Conservation (phyloP, 2,888 invertebrate genomes). For the Eilema griseolum region DNA sequence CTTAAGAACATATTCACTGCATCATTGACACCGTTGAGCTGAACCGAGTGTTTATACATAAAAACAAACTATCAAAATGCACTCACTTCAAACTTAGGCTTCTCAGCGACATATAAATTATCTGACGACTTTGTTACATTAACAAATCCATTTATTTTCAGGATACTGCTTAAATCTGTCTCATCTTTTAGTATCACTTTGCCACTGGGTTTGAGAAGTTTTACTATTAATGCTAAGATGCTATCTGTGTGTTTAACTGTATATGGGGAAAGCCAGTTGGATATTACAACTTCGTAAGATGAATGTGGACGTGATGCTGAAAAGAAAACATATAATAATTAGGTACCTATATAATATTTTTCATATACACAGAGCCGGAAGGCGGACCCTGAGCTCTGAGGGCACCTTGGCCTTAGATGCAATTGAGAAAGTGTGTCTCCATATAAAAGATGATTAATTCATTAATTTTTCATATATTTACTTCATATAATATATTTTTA, state of each 20-base stretch:
- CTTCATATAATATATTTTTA: too few relatives aligned
- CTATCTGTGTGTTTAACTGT: conserved; percentile 74
- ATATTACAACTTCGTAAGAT: conserved; percentile 88
- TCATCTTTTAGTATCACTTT: conserved; percentile 84
- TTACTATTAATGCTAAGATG: conserved; percentile 86
- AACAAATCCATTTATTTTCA: conserved; percentile 90
- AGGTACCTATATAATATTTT: too few relatives aligned
- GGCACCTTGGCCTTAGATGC: too few relatives aligned
- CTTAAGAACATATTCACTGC: too few relatives aligned
- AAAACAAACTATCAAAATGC: not conserved
- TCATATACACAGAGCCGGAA: too few relatives aligned
- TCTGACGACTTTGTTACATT: conserved; percentile 68
- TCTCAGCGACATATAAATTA: conserved; percentile 82
- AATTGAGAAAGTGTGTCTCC: too few relatives aligned
- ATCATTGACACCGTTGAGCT: too few relatives aligned
- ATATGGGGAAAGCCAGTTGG: conserved; percentile 80
- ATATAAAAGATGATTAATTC: too few relatives aligned
- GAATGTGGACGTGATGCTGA: conserved; percentile 87
- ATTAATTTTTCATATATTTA: too few relatives aligned
- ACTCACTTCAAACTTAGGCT: conserved; percentile 90
- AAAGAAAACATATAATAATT: conserved; percentile 41
- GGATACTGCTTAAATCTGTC: conserved; percentile 75
- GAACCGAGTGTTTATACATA: too few relatives aligned
- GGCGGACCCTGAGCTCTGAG: too few relatives aligned
- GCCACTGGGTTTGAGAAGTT: conserved; percentile 89